These are phyloP conservation scores for Phaonia tiefii DNA, from an alignment of 2,888 invertebrate genomes.

Conservation along the genomic window DNA sequence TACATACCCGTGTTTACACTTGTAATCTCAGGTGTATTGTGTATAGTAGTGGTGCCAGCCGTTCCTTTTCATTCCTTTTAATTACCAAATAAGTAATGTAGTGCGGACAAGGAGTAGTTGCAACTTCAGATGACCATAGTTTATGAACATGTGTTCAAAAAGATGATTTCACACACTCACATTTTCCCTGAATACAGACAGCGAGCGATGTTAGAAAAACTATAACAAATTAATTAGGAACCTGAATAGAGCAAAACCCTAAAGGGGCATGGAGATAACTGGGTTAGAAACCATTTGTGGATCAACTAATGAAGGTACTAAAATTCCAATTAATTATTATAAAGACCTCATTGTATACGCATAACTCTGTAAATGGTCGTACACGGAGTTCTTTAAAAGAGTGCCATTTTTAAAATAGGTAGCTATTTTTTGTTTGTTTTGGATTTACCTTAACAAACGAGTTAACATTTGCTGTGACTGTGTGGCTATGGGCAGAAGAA, in stretches of 20 bases:
- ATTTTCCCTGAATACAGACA: neutral
- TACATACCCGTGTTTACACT: slow-evolving; percentile 63
- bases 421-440: no score
- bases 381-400: no score
- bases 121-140: neutral
- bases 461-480: no score
- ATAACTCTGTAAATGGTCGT: no score
- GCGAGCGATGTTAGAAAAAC: slow-evolving; percentile 20
- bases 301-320: slow-evolving; percentile 38
- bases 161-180: slow-evolving; percentile 35
- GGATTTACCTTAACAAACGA: no score
- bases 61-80: neutral
- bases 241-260: slow-evolving; percentile 4
- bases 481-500: no score
- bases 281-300: slow-evolving; percentile 13
- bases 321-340: slow-evolving; percentile 26
- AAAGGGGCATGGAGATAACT: slow-evolving; percentile 2
- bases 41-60: neutral
- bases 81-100: slow-evolving; percentile 37
- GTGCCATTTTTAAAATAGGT: no score
- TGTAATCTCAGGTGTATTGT: slow-evolving; percentile 58
- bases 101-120: neutral
- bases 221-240: slow-evolving; percentile 39
- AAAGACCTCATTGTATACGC: slow-evolving; percentile 5
- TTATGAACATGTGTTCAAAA: slow-evolving; percentile 11